Base-by-base conservation (phyloP, 2,113 vertebrate species). In the Nicator chloris region DNA sequence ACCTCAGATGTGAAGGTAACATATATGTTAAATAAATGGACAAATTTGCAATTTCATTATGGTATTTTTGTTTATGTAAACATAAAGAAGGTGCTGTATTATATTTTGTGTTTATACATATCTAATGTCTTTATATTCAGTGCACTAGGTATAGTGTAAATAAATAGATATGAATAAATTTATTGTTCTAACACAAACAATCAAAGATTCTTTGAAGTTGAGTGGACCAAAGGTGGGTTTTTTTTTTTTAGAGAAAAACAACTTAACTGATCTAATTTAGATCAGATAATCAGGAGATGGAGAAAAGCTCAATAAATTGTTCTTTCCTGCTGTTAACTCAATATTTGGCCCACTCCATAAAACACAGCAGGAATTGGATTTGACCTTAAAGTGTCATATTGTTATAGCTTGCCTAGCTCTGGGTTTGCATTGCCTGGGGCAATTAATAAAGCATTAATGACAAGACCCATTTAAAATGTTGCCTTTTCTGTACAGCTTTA, bases 401-500 rank as follows among this genome's bases (percentile, higher is more conserved):
- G 98, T 98, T 99, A 98, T 97, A 98, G 98, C 98, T 98, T 98
- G 98, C 98, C 98, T 97, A 96, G 98, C 98, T 96, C 97, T 96
- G 97, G 97, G 97, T 98, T 98, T 98, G 95, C 94, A 97, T 98
- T 97, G 98, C 99, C 98, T 96, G 94, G 64, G 98, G 99, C 99
- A 99, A 99, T 99, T 99, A 99, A 99, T 99, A 99, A 99, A 99
- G 99, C 98, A 99, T 99, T 99, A 99, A 99, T 99, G 99, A 99
- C 99, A 99, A 99, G 99, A 98, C 98, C 98, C 98, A 99, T 99
- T 99, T 99, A 98, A 99, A 99, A 99, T 98, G 98, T 98, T 98
- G 98, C 98, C 98, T 98, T 98, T 98, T 98, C 98, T 98, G 97
- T 98, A 97, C 86, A 96, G 98, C 98, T 98, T 98, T 97, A 97